phyloP scores from a whole-genome alignment of 1,140 invertebrate species.

The Achatina immaculata region DNA sequence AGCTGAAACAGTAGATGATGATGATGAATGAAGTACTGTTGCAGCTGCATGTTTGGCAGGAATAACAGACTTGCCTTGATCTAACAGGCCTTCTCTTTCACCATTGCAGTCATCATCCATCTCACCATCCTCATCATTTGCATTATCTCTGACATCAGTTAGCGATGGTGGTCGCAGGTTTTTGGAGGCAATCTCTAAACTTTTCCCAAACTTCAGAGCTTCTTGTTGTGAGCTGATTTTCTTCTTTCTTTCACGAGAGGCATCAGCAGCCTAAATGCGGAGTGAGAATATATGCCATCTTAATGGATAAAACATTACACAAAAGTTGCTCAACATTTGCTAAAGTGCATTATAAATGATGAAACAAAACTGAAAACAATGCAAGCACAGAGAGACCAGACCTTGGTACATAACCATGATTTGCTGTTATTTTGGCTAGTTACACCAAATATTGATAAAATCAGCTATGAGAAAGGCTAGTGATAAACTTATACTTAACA shows the following conservation, averaged over 20 bases:
- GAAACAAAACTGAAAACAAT: no score
- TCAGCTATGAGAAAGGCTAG: no score
- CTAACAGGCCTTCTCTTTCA: background rate
- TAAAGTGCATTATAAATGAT: no score
- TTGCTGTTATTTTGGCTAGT: no score
- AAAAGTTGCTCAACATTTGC: no score
- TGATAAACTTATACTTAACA: no score
- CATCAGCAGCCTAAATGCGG: constrained; percentile 58
- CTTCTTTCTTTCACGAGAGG: constrained; percentile 58
- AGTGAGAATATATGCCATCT: background rate
- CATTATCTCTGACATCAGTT: constrained; percentile 12
- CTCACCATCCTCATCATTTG: background rate
- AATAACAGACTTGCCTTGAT: background rate
- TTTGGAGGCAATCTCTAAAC: constrained; percentile 61
- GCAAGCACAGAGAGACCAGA: no score
- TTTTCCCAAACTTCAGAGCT: constrained; percentile 63
- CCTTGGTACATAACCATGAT: no score
- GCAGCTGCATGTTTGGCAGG: background rate
- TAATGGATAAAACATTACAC: no score
- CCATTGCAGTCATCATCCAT: background rate
- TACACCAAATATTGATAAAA: no score
- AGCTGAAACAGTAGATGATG: background rate
- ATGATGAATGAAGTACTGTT: background rate
- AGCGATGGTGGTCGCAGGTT: constrained; percentile 46
- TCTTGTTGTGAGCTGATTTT: constrained; percentile 59